Evolutionary conservation across 1,140 invertebrate species (phyloP), one percentile per base, ranked within the genome.

Genomic region (Hyposmocoma kahamanoa): DNA sequence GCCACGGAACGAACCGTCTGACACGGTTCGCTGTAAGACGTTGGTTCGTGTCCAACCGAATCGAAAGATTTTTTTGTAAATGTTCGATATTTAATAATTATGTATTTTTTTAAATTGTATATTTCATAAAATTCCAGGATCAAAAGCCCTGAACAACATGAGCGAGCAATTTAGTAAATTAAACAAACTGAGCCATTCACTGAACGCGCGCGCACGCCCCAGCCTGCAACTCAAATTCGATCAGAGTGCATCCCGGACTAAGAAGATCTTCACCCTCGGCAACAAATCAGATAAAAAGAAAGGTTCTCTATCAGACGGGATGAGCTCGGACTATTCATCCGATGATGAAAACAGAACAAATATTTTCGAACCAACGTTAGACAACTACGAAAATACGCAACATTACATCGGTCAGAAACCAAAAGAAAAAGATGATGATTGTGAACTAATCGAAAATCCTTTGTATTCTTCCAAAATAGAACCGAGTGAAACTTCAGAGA

Each of bases 161-260:
- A 90, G 93, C 0, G 94, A 95, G 45, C 94, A 95, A 65, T 94
- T 96, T 72, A 94, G 92, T 28, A 95, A 94, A 73, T 67, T 94
- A 1, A 94, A 94, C 69, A 92, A 91, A 69, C 83, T 96, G 11
- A 90, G 93, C 26, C 90, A 91, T 47, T 91, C 88, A 1, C 89
- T 92, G 11, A 91, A 90, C 72, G 86, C 87, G 0, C 76, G 77
- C 64, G 74, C 79, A 20, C 63, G 78, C 36, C 81, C 84, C 4
- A 72, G 70, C 46, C 64, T 81, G 2, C 72, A 87, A 59, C 53
- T 83, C 3, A 76, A 81, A 64, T 78, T 83, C 59, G 72, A 79
- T 57, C 72, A 80, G 50, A 57, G 74, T 50, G 56, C 78, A 0
- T 76, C 75, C 2, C 50, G 61, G 6, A 85, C 82, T 3, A 87